Evolutionary conservation across 2,888 invertebrate species (phyloP).

Genomic region (Diadromus collaris): DNA sequence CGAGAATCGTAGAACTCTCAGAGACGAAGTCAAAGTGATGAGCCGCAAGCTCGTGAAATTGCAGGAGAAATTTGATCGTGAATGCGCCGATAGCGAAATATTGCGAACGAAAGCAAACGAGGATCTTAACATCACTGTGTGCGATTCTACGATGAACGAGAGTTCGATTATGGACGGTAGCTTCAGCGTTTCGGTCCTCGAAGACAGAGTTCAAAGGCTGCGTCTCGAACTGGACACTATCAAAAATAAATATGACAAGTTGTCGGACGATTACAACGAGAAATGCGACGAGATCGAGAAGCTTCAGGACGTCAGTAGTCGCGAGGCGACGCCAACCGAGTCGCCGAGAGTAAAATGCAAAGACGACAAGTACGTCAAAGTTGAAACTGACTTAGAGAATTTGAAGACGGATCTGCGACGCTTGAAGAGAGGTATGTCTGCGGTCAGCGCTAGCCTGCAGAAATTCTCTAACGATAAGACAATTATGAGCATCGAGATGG

Average conservation of each 20-base stretch:
- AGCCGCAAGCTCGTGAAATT: conserved; percentile 68
- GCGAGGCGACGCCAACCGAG: conserved; percentile 48
- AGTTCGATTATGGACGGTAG: conserved; percentile 65
- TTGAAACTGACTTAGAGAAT: conserved; percentile 66
- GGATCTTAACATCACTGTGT: conserved; percentile 65
- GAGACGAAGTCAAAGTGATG: conserved; percentile 68
- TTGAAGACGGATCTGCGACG: conserved; percentile 66
- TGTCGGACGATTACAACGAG: conserved; percentile 68
- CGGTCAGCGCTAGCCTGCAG: conserved; percentile 52
- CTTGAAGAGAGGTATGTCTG: conserved; percentile 59
- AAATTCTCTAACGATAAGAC: conserved; percentile 64
- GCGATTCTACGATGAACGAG: conserved; percentile 66
- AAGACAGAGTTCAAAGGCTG: conserved; percentile 71
- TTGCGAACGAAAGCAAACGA: conserved; percentile 70
- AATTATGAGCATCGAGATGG: conserved; percentile 63
- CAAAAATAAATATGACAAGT: conserved; percentile 67
- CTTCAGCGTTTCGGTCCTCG: conserved; percentile 67
- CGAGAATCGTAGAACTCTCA: conserved; percentile 68
- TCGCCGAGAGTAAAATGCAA: conserved; percentile 53
- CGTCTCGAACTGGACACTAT: conserved; percentile 69
- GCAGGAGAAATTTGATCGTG: conserved; percentile 71
- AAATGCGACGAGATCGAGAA: conserved; percentile 72
- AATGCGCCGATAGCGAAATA: conserved; percentile 68
- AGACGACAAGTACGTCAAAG: conserved; percentile 63
- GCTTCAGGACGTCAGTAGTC: conserved; percentile 60